phyloP scores from a whole-genome alignment of 37 sponge, comb jelly and placozoan genomes.

The Agelas oroides region DNA sequence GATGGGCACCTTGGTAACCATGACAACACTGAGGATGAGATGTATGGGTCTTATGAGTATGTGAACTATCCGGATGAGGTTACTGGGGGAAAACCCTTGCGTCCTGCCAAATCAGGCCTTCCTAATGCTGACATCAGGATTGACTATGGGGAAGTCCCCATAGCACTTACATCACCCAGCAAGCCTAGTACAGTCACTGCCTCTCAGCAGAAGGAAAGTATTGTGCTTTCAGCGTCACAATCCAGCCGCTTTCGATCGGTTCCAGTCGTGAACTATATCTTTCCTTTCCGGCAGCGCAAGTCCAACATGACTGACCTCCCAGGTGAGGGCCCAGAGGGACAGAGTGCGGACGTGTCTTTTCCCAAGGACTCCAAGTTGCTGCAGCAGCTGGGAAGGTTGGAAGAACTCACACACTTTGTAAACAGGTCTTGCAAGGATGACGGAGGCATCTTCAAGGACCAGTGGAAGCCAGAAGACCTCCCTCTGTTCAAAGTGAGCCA shows the following conservation, averaged over 20 bases:
- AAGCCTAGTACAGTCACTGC: not conserved
- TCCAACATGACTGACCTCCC: not conserved
- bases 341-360: slow-evolving; percentile 21
- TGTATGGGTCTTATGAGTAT: slow-evolving; percentile 64
- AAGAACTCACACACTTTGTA: slow-evolving; percentile 63
- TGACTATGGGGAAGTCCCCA: slow-evolving; percentile 17
- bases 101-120: no score
- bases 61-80: slow-evolving; percentile 33
- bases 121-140: not conserved
- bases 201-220: not conserved
- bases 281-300: slow-evolving; percentile 8
- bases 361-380: slow-evolving; percentile 59
- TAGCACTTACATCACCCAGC: not conserved
- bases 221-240: not conserved
- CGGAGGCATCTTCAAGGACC: slow-evolving; percentile 22
- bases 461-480: slow-evolving; percentile 39
- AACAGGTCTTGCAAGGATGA: slow-evolving; percentile 50
- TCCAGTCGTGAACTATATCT: slow-evolving; percentile 7
- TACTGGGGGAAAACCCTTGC: no score
- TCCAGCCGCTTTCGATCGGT: not conserved
- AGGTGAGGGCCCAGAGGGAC: slow-evolving; percentile 29
- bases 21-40: slow-evolving; percentile 23
- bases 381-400: slow-evolving; percentile 26
- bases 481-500: slow-evolving; percentile 9
- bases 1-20: not conserved